Base-by-base conservation (phyloP, 37 sponge, comb jelly and placozoan species). In the Halichondria panicea region DNA sequence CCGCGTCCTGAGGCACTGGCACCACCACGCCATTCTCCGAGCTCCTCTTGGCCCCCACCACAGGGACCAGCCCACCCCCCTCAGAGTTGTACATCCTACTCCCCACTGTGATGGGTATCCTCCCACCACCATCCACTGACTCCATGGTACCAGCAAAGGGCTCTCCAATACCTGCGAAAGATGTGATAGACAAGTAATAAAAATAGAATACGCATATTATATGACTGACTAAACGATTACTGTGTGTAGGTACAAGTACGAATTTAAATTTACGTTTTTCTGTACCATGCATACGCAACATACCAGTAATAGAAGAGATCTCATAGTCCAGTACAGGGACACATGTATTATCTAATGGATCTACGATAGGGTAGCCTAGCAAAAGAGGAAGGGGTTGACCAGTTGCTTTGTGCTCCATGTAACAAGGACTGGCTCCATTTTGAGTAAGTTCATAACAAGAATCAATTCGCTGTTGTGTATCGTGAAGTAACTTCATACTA, bases 251-350 rank as follows among this genome's bases (percentile, higher is more conserved):
- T n/a, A n/a, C n/a, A n/a, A n/a, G n/a, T n/a, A n/a, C n/a, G n/a
- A n/a, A n/a, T n/a, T n/a, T n/a, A n/a, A n/a, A n/a, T n/a, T n/a
- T n/a, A n/a, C n/a, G n/a, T n/a, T n/a, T n/a, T n/a, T n/a, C n/a
- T n/a, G n/a, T n/a, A n/a, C n/a, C n/a, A n/a, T n/a, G n/a, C n/a
- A n/a, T n/a, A n/a, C n/a, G n/a, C n/a, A n/a, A n/a, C n/a, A n/a
- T n/a, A n/a, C n/a, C 39, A 9, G 66, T 38, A 7, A 65, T 22
- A 36, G 66, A 40, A 65, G 30, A 4, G 40, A 65, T 37, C 66
- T 65, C 66, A 65, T 65, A 65, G 9, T 40, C 66, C 9, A 65
- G 66, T 8, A 65, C 41, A 7, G 66, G 66, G 40, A 65, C 66
- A n/a, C 9, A 13, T 8, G 35, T 40, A 9, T 40, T 40, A 36